Evolutionary conservation across 1,140 invertebrate species (phyloP).

Genomic region (Ceratina calcarata): DNA sequence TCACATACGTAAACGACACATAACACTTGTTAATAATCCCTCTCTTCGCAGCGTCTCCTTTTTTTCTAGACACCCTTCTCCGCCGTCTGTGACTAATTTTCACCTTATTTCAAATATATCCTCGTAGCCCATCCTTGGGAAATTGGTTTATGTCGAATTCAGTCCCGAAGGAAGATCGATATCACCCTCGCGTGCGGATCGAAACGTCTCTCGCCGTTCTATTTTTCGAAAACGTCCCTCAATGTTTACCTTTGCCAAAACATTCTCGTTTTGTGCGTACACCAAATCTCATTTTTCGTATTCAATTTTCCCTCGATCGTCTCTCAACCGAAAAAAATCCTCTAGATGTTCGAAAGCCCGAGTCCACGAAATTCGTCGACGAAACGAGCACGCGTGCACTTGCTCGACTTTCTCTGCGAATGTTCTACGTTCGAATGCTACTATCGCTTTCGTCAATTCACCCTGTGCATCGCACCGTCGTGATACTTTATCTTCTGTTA

Average conservation of each 20-base stretch:
- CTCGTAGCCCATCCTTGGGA: conserved; percentile 43
- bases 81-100: conserved; percentile 51
- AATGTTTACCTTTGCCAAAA: not conserved
- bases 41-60: conserved; percentile 33
- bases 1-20: conserved; percentile 66
- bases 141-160: conserved; percentile 18
- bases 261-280: not conserved
- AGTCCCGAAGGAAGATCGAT: conserved; percentile 48
- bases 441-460: not conserved
- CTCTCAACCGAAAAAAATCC: not conserved
- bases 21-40: conserved; percentile 57
- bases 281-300: not conserved
- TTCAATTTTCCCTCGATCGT: not conserved
- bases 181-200: conserved; percentile 38
- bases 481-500: not conserved
- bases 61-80: conserved; percentile 14
- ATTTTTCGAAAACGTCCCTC: not conserved
- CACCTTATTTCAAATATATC: conserved; percentile 48
- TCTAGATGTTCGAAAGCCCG: conserved; percentile 11
- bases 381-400: conserved; percentile 8
- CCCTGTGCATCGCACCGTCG: not conserved
- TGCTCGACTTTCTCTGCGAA: not conserved
- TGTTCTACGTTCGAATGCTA: too few relatives aligned
- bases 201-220: not conserved
- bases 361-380: conserved; percentile 26